A percentile compares a stretch with the other conserved stretches of the same genome.
phyloP scores from a whole-genome alignment of 2,888 invertebrate genomes.

The Neuroscelio doddi region DNA sequence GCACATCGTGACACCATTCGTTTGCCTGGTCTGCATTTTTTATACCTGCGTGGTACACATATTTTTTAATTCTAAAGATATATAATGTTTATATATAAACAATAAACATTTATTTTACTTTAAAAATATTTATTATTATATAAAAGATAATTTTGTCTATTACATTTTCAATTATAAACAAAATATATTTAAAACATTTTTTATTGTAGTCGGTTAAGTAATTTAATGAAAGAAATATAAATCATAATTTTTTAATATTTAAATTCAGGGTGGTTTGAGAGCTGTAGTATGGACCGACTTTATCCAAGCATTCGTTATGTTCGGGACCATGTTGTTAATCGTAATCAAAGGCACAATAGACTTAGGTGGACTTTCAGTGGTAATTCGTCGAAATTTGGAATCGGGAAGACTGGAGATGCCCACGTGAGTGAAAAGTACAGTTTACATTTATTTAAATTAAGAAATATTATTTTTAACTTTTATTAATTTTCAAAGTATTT shows the following conservation, averaged over 20 bases:
- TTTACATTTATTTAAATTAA: background rate
- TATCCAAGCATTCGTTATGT: slow-evolving; percentile 84
- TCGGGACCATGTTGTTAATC: slow-evolving; percentile 82
- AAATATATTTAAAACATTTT: background rate
- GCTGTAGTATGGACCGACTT: slow-evolving; percentile 90
- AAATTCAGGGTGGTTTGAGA: slow-evolving; percentile 81
- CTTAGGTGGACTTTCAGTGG: slow-evolving; percentile 79
- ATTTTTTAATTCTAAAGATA: no score
- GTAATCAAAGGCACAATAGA: slow-evolving; percentile 83
- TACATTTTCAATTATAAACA: background rate
- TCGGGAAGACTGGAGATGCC: slow-evolving; percentile 82
- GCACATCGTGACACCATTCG: slow-evolving; percentile 86
- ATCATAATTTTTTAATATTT: slow-evolving; percentile 7
- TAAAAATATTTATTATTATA: slow-evolving; percentile 4
- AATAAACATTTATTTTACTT: no score
- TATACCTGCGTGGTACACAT: slow-evolving; percentile 87
- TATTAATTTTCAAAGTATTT: no score
- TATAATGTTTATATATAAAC: no score
- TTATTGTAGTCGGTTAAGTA: background rate
- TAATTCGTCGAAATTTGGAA: slow-evolving; percentile 79
- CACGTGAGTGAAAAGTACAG: slow-evolving; percentile 73
- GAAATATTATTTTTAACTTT: no score
- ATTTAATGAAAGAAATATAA: no score
- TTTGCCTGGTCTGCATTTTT: slow-evolving; percentile 88
- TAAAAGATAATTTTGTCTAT: no score